Evolutionary conservation across 2,888 invertebrate species (phyloP), one percentile per base, ranked within the genome.

Genomic region (Cancer borealis): DNA sequence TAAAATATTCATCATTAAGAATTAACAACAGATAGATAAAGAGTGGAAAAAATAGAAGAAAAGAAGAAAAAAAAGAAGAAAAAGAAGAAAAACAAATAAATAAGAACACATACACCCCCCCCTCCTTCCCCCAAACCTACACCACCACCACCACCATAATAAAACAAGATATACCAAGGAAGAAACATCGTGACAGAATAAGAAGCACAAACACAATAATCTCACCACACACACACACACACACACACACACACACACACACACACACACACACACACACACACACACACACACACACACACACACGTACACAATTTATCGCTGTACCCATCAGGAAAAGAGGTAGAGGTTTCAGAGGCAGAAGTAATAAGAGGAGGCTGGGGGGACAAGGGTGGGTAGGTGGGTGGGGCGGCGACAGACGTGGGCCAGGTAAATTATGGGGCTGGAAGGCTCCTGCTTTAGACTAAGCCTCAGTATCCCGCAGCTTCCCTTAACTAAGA

Each of bases 341-440:
- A 21, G 10, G 73, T 26, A 8, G 73, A 8, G 73, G 73, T 26
- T 79, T 26, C 73, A 49, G 54, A 49, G 90, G 54, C 8, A 66
- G 66, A 66, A 54, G 47, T 45, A 66, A 66, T 45, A 54, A 66
- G 91, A 60, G 91, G 39, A 89, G 89, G 89, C 30, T n/a, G 89
- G 30, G 89, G 54, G 84, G 66, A 14, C 66, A 21, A 21, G 66
- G 17, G 21, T 5, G 66, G 66, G 66, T 12, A 12, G 54, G 84
- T 10, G 88, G 88, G 89, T n/a, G 89, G 89, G 89, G 89, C 89
- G 89, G 89, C 47, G 89, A 54, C 54, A 49, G 89, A 54, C 54
- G 89, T 3, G 89, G 89, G n/a, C 49, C 49, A 49, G 89, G 89
- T 47, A 54, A 54, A 49, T 49, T 89, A 49, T 89, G 47, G 30